Percentiles rank a stretch among this genome's conserved stretches.
Conservation (phyloP, 2,113 vertebrate species). For the Zosterops lateralis region DNA sequence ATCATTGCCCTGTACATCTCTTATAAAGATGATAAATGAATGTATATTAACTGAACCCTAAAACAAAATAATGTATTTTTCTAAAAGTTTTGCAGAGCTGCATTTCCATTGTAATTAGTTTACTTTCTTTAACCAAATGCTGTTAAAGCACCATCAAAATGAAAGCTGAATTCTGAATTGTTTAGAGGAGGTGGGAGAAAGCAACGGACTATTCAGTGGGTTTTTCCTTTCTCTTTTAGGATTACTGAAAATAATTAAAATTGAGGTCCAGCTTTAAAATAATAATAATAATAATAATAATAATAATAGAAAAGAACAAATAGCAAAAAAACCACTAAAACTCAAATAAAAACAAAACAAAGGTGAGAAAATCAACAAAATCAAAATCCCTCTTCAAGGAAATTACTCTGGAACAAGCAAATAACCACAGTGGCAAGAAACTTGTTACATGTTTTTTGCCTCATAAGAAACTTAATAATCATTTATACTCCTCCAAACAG, state of each 20-base stretch:
- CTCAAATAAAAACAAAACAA: neutral
- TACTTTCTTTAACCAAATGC: conserved; percentile 70
- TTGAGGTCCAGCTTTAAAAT: neutral
- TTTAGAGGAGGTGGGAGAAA: neutral
- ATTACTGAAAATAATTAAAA: neutral
- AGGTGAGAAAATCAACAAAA: neutral
- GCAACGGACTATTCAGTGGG: neutral
- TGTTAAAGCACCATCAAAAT: conserved; percentile 66
- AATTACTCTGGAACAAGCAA: neutral
- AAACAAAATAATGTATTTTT: conserved; percentile 76
- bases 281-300: neutral
- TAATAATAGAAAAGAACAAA: neutral
- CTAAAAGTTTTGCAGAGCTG: conserved; percentile 67
- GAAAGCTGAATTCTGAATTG: conserved; percentile 62
- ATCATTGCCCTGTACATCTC: conserved; percentile 71
- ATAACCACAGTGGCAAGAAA: neutral
- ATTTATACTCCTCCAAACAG: neutral
- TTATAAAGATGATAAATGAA: conserved; percentile 80
- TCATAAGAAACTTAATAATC: neutral
- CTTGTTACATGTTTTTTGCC: neutral
- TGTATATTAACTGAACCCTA: conserved; percentile 75
- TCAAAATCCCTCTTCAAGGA: neutral
- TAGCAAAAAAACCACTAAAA: neutral
- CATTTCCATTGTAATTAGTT: conserved; percentile 77
- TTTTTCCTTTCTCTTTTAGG: neutral